phyloP scores from a whole-genome alignment of 2,113 vertebrate genomes.

The Plecturocebus donacophilus region DNA sequence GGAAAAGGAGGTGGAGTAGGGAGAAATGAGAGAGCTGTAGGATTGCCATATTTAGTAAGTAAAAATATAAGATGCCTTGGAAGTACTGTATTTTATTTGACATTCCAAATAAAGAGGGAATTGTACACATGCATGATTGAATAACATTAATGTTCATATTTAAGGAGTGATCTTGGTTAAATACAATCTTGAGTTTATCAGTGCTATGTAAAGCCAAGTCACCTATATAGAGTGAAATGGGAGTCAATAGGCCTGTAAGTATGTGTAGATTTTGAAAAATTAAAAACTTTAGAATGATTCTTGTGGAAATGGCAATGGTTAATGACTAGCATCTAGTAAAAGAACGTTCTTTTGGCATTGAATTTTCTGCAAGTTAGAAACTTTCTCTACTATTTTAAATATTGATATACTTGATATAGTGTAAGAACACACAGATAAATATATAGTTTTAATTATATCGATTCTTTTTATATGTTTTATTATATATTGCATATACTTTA shows the following conservation, averaged over 20 bases:
- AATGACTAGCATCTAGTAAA: not conserved
- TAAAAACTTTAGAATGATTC: not conserved
- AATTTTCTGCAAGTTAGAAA: conserved; percentile 10
- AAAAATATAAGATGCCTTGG: not conserved
- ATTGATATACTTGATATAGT: not conserved
- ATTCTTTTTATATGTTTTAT: not conserved
- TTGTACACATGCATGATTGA: not conserved
- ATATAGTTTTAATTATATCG: not conserved
- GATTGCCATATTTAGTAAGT: not conserved
- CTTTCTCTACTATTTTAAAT: not conserved
- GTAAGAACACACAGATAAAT: not conserved
- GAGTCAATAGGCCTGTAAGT: not conserved
- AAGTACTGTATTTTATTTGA: not conserved
- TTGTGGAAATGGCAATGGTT: not conserved
- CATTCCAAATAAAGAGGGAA: not conserved
- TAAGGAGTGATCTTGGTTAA: not conserved
- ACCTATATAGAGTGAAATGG: not conserved
- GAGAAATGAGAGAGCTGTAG: not conserved
- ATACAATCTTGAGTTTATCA: not conserved
- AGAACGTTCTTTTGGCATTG: not conserved
- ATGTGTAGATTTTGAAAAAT: not conserved
- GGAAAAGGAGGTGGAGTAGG: rapidly evolving
- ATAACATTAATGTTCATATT: not conserved
- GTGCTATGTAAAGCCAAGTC: not conserved
- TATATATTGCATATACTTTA: not conserved